Evolutionary conservation across 2,113 vertebrate genomes (phyloP).

Genomic region (Dicrurus megarhynchus): DNA sequence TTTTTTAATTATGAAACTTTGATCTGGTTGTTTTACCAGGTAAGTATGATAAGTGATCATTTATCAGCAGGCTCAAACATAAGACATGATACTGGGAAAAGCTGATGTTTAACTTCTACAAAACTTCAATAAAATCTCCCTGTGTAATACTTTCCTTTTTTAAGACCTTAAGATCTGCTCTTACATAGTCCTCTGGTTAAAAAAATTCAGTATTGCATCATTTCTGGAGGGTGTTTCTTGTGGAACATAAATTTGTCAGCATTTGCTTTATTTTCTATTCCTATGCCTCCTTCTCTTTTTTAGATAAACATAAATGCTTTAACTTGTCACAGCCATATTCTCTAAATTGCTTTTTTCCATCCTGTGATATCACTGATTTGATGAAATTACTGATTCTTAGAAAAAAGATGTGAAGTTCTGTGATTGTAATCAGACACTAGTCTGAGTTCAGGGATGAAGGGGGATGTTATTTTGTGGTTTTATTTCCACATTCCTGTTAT

Average conservation of each 20-base stretch:
- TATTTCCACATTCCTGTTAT: not conserved
- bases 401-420: not conserved
- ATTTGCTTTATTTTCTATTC: not conserved
- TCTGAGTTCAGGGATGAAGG: not conserved
- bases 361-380: not conserved
- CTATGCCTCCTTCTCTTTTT: not conserved
- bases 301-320: not conserved
- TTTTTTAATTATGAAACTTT: not conserved
- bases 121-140: not conserved
- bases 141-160: not conserved
- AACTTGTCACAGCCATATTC: not conserved
- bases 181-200: not conserved
- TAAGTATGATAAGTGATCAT: not conserved
- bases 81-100: not conserved
- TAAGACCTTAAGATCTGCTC: not conserved
- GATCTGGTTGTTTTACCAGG: not conserved
- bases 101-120: not conserved
- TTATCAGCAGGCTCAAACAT: not conserved
- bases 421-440: not conserved
- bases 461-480: not conserved
- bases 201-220: not conserved
- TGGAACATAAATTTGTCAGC: not conserved
- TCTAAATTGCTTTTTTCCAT: not conserved
- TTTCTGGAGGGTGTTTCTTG: not conserved
- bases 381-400: not conserved